Evolutionary conservation across 2,888 invertebrate species (phyloP).

Genomic region (Biston stratarius): DNA sequence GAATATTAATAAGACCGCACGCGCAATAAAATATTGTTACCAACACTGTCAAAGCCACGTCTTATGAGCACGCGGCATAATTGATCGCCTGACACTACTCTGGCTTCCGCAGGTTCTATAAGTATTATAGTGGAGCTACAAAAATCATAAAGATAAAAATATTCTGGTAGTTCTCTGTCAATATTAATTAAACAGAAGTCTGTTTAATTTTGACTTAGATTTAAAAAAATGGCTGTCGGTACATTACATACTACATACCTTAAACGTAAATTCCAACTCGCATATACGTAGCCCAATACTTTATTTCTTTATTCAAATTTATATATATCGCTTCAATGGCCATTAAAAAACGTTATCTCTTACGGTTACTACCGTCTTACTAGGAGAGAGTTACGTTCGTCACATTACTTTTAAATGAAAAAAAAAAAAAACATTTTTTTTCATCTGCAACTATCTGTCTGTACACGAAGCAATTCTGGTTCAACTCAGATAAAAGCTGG

Average conservation of each 20-base stretch:
- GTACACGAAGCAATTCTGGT: too few relatives aligned
- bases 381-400: too few relatives aligned
- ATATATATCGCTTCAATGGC: too few relatives aligned
- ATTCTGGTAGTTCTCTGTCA: neutral
- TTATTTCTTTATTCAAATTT: too few relatives aligned
- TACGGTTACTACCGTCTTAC: too few relatives aligned
- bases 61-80: conserved; percentile 29
- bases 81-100: conserved; percentile 36
- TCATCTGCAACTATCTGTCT: too few relatives aligned
- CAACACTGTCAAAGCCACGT: conserved; percentile 19
- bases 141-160: conserved; percentile 39
- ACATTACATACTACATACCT: neutral
- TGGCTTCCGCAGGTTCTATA: conserved; percentile 24
- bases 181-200: conserved; percentile 1
- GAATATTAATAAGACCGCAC: conserved; percentile 16
- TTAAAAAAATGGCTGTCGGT: neutral
- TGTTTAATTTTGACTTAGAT: neutral
- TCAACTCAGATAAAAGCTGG: too few relatives aligned
- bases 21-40: conserved; percentile 8
- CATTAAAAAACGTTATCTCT: too few relatives aligned
- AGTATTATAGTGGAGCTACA: conserved; percentile 17
- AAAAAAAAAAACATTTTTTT: too few relatives aligned
- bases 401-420: too few relatives aligned
- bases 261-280: neutral
- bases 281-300: too few relatives aligned